Percentiles rank a stretch among this genome's conserved stretches.
phyloP scores from a whole-genome alignment of 2,797 vertebrate genomes.

The Anabas testudineus region DNA sequence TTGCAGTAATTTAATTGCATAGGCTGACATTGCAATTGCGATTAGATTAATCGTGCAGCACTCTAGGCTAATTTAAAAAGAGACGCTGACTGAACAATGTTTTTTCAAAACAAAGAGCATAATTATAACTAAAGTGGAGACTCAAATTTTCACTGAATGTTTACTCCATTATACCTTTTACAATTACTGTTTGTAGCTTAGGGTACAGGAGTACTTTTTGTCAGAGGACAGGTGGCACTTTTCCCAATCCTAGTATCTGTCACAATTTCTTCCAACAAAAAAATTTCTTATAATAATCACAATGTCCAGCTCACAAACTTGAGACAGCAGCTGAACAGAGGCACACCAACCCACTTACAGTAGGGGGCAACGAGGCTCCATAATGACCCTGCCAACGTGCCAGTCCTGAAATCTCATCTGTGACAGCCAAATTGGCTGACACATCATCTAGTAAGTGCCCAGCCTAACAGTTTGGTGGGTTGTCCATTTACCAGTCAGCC shows the following conservation, averaged over 20 bases:
- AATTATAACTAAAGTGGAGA: background rate
- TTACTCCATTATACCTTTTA: background rate
- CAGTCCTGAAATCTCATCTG: slow-evolving; percentile 20
- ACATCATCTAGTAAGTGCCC: slow-evolving; percentile 9
- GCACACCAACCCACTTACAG: slow-evolving; percentile 1
- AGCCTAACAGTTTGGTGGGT: slow-evolving; percentile 13
- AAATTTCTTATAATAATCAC: slow-evolving; percentile 7
- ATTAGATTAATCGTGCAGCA: background rate
- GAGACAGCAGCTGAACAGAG: background rate
- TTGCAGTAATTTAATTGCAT: background rate
- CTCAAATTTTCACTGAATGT: background rate
- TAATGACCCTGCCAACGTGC: slow-evolving; percentile 17
- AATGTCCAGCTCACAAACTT: slow-evolving; percentile 1
- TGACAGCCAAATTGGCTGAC: slow-evolving; percentile 12
- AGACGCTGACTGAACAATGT: background rate
- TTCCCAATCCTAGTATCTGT: background rate
- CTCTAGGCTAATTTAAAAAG: background rate
- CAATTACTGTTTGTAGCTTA: background rate
- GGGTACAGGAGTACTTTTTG: background rate
- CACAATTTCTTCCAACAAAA: slow-evolving; percentile 7
- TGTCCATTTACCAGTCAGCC: slow-evolving; percentile 29
- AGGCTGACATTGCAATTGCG: too few relatives aligned
- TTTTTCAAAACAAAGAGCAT: background rate
- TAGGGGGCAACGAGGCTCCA: slow-evolving; percentile 3
- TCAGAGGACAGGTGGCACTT: too few relatives aligned